Evolutionary conservation across 2,113 vertebrate genomes (phyloP).

Genomic region (Synodontis membranacea): DNA sequence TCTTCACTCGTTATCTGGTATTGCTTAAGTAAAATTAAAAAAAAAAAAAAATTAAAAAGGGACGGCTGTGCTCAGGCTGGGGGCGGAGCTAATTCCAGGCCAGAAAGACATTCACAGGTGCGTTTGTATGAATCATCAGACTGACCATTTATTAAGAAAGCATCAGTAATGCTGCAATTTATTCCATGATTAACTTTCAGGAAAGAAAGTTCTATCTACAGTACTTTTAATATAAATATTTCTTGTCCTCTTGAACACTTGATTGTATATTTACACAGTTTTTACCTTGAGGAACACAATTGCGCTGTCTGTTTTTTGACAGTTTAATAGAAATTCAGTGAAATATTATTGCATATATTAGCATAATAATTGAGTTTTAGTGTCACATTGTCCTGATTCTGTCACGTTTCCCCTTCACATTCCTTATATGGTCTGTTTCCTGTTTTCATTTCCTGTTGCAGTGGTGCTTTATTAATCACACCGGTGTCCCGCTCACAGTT

Average conservation of each 20-base stretch:
- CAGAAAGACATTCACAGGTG: background rate
- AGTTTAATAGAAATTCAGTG: background rate
- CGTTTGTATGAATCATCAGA: background rate
- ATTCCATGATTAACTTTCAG: background rate
- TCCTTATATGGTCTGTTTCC: constrained; percentile 19
- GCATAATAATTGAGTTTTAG: background rate
- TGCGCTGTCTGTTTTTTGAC: background rate
- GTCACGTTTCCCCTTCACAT: background rate
- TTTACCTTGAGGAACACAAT: background rate
- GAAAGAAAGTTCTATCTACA: background rate
- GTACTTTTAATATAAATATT: background rate
- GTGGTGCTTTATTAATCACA: background rate
- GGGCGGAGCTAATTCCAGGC: background rate
- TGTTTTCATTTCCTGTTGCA: background rate
- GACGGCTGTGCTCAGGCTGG: background rate
- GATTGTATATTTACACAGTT: background rate
- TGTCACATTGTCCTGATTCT: background rate
- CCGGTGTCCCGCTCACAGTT: background rate
- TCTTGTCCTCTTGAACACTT: background rate
- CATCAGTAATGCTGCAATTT: background rate
- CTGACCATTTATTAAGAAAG: background rate
- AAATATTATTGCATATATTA: background rate
- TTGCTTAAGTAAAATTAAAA: too few relatives aligned
- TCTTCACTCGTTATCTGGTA: background rate
- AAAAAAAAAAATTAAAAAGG: background rate